Conservation (phyloP, 1,140 invertebrate genomes). For the Papilio glaucus region DNA sequence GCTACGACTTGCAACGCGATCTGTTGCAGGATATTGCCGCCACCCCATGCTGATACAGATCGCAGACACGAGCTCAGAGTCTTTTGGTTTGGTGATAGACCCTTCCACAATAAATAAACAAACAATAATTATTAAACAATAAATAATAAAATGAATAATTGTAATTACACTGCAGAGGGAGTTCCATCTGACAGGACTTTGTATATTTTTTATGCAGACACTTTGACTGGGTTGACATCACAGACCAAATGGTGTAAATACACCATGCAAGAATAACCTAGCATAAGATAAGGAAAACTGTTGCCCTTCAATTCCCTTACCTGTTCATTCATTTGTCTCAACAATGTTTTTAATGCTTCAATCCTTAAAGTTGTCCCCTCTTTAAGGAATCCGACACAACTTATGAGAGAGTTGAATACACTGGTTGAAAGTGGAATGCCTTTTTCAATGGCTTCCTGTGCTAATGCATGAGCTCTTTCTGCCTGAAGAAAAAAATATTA, state of each 20-base stretch:
- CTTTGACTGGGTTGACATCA: not conserved
- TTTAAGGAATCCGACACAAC: slow-evolving; percentile 84
- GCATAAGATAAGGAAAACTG: not conserved
- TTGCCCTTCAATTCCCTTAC: slow-evolving; percentile 42
- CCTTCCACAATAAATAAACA: slow-evolving; percentile 54
- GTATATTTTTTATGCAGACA: too few species aligned
- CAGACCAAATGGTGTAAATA: not conserved
- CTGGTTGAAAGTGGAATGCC: slow-evolving; percentile 85
- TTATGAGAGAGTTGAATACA: slow-evolving; percentile 90
- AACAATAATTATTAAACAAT: slow-evolving; percentile 33
- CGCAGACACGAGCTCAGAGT: slow-evolving; percentile 90
- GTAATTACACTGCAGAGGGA: too few species aligned
- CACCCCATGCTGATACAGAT: slow-evolving; percentile 72
- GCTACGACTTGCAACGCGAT: slow-evolving; percentile 83
- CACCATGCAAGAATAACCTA: not conserved
- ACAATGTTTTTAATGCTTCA: slow-evolving; percentile 83
- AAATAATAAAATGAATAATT: not conserved
- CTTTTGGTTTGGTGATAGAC: slow-evolving; percentile 86
- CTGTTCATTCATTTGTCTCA: slow-evolving; percentile 69
- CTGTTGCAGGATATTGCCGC: slow-evolving; percentile 85
- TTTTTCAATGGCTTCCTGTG: slow-evolving; percentile 87
- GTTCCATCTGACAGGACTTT: too few species aligned
- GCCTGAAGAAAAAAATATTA: slow-evolving; percentile 72
- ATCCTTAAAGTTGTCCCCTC: slow-evolving; percentile 86
- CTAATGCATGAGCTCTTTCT: slow-evolving; percentile 86